Evolutionary conservation across 2,888 invertebrate genomes (phyloP).

Genomic region (Ochropleura leucogaster): DNA sequence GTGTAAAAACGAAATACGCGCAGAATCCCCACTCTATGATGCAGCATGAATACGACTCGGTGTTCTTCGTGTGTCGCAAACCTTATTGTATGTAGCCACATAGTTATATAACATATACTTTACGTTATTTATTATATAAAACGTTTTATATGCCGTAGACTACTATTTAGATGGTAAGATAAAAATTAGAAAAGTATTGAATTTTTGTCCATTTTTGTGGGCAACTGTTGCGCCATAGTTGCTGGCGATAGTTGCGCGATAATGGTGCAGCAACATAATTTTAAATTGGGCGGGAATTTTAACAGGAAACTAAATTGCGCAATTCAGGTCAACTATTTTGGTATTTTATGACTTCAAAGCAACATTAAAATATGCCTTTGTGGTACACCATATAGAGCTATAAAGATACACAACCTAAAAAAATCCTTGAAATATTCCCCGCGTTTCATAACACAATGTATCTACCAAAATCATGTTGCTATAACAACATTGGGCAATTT

Average conservation of each 20-base stretch:
- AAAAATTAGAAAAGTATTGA: slow-evolving; percentile 5
- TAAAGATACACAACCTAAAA: too few species aligned
- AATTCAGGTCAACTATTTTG: too few species aligned
- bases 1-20: slow-evolving; percentile 96
- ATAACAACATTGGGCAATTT: slow-evolving; percentile 3
- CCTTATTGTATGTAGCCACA: slow-evolving; percentile 82
- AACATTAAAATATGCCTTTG: background rate
- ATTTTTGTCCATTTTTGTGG: background rate
- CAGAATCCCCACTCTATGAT: slow-evolving; percentile 98
- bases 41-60: slow-evolving; percentile 97
- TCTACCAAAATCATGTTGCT: background rate
- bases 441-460: background rate
- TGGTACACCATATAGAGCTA: too few species aligned
- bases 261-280: background rate
- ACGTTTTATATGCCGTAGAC: slow-evolving; percentile 22
- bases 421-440: background rate
- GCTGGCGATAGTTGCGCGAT: background rate
- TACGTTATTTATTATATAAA: slow-evolving; percentile 48
- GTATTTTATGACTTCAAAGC: too few species aligned
- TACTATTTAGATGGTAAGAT: slow-evolving; percentile 2
- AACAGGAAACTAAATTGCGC: background rate
- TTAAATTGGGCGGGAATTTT: background rate
- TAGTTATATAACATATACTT: slow-evolving; percentile 7
- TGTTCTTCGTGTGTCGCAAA: slow-evolving; percentile 97
- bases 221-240: slow-evolving; percentile 19